Conservation (phyloP, 2,113 vertebrate genomes). For the Etheostoma cragini region DNA sequence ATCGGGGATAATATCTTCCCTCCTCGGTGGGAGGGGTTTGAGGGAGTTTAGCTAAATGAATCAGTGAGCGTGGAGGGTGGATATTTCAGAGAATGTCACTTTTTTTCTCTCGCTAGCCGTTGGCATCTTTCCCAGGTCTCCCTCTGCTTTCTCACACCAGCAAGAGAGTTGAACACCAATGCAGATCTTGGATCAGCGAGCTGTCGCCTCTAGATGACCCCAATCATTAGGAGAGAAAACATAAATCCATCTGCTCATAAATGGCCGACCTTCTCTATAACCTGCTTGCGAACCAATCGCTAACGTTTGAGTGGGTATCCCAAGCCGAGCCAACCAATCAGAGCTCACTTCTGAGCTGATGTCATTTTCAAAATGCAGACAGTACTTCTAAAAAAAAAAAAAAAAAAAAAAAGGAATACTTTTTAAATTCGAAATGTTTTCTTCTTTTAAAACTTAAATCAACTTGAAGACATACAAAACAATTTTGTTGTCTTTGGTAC, state of each 20-base stretch:
- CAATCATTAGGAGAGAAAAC: slow-evolving; percentile 58
- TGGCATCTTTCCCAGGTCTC: slow-evolving; percentile 68
- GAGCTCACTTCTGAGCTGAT: slow-evolving; percentile 17
- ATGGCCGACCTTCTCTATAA: slow-evolving; percentile 53
- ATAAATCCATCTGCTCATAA: slow-evolving; percentile 65
- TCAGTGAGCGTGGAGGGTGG: slow-evolving; percentile 57
- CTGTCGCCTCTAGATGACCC: slow-evolving; percentile 59
- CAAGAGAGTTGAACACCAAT: slow-evolving; percentile 36
- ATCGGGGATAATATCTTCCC: slow-evolving; percentile 60
- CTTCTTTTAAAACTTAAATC: neutral
- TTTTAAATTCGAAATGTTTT: neutral
- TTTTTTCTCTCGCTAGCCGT: neutral
- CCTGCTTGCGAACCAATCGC: slow-evolving; percentile 53
- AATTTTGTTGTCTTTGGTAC: neutral
- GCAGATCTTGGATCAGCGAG: slow-evolving; percentile 50
- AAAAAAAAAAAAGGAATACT: neutral
- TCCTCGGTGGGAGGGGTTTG: slow-evolving; percentile 60
- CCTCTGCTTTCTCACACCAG: slow-evolving; percentile 46
- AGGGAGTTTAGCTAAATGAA: slow-evolving; percentile 62
- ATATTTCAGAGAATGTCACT: slow-evolving; percentile 55
- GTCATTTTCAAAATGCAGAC: slow-evolving; percentile 57
- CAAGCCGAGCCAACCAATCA: slow-evolving; percentile 63
- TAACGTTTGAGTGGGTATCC: slow-evolving; percentile 47
- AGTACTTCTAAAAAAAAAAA: slow-evolving; percentile 24
- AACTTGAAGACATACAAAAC: slow-evolving; percentile 11